Conservation (phyloP, 2,113 vertebrate genomes). For the Brienomyrus longianalis region DNA sequence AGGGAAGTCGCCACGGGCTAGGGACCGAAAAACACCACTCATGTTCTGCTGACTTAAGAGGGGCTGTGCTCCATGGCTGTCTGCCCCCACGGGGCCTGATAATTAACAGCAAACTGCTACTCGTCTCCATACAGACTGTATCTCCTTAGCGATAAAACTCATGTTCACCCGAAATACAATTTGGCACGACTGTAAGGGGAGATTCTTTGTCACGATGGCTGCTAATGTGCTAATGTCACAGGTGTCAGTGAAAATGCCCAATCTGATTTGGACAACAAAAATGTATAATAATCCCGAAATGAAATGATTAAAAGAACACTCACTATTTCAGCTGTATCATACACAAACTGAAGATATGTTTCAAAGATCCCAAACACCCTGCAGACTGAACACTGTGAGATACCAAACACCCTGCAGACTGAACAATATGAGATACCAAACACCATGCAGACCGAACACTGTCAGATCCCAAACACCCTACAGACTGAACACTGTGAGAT, state of each 20-base stretch:
- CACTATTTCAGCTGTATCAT: background rate
- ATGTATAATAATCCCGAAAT: background rate
- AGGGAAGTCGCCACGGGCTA: constrained; percentile 77
- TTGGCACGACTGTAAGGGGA: background rate
- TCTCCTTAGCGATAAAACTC: background rate
- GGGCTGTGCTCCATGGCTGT: background rate
- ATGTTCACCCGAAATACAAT: background rate
- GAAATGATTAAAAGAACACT: background rate
- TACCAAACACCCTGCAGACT: too few species aligned
- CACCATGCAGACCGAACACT: too few species aligned
- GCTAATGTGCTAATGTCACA: background rate
- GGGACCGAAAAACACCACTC: background rate
- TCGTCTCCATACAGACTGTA: background rate
- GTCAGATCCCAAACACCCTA: too few species aligned
- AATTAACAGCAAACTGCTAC: background rate
- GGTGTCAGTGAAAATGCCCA: background rate
- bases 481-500: background rate
- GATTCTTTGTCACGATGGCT: background rate
- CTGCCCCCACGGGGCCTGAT: background rate
- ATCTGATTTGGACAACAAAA: background rate
- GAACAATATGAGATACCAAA: too few species aligned
- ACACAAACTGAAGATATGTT: too few species aligned
- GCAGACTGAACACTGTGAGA: too few species aligned
- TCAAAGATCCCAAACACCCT: background rate
- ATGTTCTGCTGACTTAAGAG: background rate